A percentile compares a stretch with the other conserved stretches of the same genome.
phyloP scores from a whole-genome alignment of 2,113 vertebrate genomes.

The Nicator chloris region DNA sequence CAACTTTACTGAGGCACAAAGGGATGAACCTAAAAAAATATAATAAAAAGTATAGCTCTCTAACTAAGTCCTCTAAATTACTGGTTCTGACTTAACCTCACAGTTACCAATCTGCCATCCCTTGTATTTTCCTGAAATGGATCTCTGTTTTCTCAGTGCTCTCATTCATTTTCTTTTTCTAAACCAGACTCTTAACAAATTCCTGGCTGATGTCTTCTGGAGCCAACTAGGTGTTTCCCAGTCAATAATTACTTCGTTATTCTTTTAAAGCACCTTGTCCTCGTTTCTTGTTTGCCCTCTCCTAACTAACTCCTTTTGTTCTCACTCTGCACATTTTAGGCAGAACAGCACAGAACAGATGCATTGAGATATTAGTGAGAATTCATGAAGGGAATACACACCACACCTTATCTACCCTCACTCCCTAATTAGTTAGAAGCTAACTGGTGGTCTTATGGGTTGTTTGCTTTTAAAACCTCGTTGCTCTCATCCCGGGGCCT shows the following conservation, averaged over 20 bases:
- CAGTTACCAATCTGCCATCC: not conserved
- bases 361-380: not conserved
- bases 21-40: not conserved
- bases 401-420: not conserved
- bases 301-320: not conserved
- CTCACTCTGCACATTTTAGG: not conserved
- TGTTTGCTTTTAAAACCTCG: not conserved
- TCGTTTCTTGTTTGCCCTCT: not conserved
- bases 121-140: not conserved
- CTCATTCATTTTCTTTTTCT: not conserved
- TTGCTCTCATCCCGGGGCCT: not conserved
- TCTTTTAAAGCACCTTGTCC: not conserved
- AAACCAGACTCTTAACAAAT: not conserved
- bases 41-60: not conserved
- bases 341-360: not conserved
- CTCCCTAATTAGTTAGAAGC: not conserved
- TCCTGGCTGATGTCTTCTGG: not conserved
- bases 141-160: not conserved
- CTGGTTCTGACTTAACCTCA: not conserved
- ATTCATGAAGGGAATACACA: not conserved
- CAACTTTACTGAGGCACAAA: not conserved
- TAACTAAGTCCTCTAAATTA: not conserved
- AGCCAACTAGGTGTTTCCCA: not conserved
- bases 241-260: not conserved
- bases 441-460: not conserved